phyloP scores from a whole-genome alignment of 2,888 invertebrate genomes.

The Ormyrus nitidulus region DNA sequence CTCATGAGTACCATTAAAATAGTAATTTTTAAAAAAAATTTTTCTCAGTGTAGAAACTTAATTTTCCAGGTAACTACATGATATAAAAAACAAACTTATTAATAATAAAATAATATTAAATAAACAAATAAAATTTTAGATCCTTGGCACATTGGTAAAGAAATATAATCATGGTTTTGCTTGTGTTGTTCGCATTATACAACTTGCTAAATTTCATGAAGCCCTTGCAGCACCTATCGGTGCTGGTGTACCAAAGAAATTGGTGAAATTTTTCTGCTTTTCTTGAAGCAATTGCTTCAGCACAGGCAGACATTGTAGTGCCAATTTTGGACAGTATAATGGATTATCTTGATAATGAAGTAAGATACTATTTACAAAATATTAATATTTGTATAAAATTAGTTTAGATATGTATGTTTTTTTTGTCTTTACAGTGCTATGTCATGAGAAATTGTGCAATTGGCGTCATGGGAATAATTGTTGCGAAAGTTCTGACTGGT shows the following conservation, averaged over 20 bases:
- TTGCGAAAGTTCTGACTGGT: slow-evolving; percentile 84
- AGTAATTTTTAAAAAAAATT: too few species aligned
- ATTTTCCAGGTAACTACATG: slow-evolving; percentile 75
- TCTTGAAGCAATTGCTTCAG: slow-evolving; percentile 66
- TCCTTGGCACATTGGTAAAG: slow-evolving; percentile 88
- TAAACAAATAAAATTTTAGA: slow-evolving; percentile 76
- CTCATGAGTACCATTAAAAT: too few species aligned
- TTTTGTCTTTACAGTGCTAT: slow-evolving; percentile 73
- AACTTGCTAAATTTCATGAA: slow-evolving; percentile 85
- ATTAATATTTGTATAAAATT: background rate
- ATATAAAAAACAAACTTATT: background rate
- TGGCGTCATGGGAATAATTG: slow-evolving; percentile 88
- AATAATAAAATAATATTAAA: background rate
- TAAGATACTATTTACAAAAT: slow-evolving; percentile 53
- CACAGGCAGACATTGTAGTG: slow-evolving; percentile 65
- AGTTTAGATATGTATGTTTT: background rate
- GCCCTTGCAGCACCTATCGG: slow-evolving; percentile 83
- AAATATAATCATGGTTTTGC: slow-evolving; percentile 89
- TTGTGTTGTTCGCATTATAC: slow-evolving; percentile 84
- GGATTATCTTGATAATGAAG: slow-evolving; percentile 68
- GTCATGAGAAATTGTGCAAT: slow-evolving; percentile 87
- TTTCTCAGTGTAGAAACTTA: slow-evolving; percentile 82
- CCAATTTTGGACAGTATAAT: slow-evolving; percentile 68
- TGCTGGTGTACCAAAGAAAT: slow-evolving; percentile 84
- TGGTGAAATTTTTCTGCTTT: slow-evolving; percentile 74